A percentile compares a stretch with the other conserved stretches of the same genome.
These are phyloP conservation scores for Lamprotornis superbus DNA, from an alignment of 2,113 vertebrate species.

Conservation along the genomic window DNA sequence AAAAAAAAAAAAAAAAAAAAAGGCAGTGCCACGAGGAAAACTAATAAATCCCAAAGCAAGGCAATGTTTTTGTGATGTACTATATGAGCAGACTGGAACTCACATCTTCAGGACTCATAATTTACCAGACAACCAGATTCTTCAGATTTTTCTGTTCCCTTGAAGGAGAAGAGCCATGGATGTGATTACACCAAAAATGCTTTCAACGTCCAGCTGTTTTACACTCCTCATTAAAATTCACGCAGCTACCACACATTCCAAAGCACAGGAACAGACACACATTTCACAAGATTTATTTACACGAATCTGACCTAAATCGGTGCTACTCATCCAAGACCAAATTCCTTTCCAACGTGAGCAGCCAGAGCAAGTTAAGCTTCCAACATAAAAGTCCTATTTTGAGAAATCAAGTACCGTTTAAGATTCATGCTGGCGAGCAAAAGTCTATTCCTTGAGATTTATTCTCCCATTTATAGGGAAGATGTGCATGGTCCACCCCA, in stretches of 20 bases:
- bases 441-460: background rate
- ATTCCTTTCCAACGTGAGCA: background rate
- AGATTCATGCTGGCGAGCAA: background rate
- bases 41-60: background rate
- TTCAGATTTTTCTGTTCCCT: background rate
- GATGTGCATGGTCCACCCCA: background rate
- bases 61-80: background rate
- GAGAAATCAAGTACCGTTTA: background rate
- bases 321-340: background rate
- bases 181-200: background rate
- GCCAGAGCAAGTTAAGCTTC: background rate
- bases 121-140: background rate
- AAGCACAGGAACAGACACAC: background rate
- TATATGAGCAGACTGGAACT: background rate
- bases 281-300: background rate
- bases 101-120: background rate
- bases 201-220: background rate
- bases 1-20: background rate
- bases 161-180: background rate
- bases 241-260: conserved; percentile 23
- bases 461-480: background rate
- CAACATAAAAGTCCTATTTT: background rate
- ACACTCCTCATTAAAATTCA: background rate
- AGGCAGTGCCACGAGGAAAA: background rate
- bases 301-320: background rate